These are phyloP conservation scores for Grantiella picta DNA, from an alignment of 2,113 vertebrate species.

Conservation along the genomic window DNA sequence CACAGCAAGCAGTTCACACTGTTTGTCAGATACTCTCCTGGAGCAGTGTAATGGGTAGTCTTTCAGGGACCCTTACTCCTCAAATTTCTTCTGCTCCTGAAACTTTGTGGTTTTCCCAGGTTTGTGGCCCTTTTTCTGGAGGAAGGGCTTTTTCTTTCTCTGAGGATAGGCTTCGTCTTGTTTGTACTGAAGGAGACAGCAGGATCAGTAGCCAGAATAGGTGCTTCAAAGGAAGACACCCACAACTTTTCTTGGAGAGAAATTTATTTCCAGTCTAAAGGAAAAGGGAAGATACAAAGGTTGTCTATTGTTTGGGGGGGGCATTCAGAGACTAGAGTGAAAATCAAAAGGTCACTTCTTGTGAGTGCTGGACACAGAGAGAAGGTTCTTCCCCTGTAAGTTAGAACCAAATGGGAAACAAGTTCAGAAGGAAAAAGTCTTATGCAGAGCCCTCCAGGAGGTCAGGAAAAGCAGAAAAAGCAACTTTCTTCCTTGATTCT, in stretches of 20 bases:
- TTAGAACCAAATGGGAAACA: neutral
- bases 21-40: neutral
- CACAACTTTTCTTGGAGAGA: neutral
- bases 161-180: neutral
- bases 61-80: neutral
- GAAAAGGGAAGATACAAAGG: neutral
- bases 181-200: neutral
- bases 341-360: neutral
- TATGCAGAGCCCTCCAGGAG: neutral
- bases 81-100: neutral
- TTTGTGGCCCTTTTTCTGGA: neutral
- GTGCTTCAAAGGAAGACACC: neutral
- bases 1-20: neutral
- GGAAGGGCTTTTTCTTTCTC: neutral
- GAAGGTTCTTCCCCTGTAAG: neutral
- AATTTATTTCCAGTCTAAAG: neutral
- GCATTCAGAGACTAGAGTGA: neutral
- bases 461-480: neutral
- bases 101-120: neutral
- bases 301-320: neutral
- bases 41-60: neutral
- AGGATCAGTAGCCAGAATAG: neutral
- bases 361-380: neutral
- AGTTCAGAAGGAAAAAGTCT: neutral
- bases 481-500: constrained; percentile 17